Evolutionary conservation across 2,888 invertebrate genomes (phyloP).

Genomic region (Apodemia duryi): DNA sequence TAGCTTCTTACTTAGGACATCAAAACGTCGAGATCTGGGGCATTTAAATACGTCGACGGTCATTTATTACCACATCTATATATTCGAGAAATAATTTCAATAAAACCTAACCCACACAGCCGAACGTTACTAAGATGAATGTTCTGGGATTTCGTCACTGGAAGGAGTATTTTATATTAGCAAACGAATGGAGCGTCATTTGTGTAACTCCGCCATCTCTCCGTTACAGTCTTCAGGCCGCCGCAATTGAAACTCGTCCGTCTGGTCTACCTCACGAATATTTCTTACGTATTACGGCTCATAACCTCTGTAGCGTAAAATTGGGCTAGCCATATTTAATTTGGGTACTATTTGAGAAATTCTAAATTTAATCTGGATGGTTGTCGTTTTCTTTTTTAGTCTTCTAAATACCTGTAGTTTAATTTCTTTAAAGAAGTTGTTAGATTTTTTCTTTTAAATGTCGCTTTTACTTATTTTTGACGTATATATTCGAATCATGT

Average conservation of each 20-base stretch:
- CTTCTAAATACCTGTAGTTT: too few species aligned
- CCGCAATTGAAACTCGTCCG: conserved; percentile 28
- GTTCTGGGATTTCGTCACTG: conserved; percentile 45
- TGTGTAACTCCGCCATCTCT: conserved; percentile 45
- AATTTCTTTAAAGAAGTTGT: too few species aligned
- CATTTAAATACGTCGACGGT: neutral
- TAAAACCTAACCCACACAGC: conserved; percentile 41
- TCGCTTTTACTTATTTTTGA: too few species aligned
- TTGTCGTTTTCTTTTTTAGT: neutral
- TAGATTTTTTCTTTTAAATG: too few species aligned
- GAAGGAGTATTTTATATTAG: conserved; percentile 57
- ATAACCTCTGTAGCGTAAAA: conserved; percentile 27
- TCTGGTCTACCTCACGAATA: conserved; percentile 33
- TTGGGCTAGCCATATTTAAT: conserved; percentile 31
- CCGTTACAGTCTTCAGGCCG: conserved; percentile 29
- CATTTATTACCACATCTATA: neutral
- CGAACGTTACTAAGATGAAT: conserved; percentile 48
- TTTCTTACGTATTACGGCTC: conserved; percentile 31
- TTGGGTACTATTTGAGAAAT: conserved; percentile 14
- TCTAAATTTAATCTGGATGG: neutral
- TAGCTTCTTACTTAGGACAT: too few species aligned
- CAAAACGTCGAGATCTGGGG: too few species aligned
- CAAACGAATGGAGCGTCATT: conserved; percentile 57
- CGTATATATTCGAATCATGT: too few species aligned
- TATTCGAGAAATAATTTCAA: conserved; percentile 24